Percentiles rank a stretch among this genome's conserved stretches.
Conservation (phyloP, 1,140 invertebrate genomes). For the Drosophila sulfurigaster region DNA sequence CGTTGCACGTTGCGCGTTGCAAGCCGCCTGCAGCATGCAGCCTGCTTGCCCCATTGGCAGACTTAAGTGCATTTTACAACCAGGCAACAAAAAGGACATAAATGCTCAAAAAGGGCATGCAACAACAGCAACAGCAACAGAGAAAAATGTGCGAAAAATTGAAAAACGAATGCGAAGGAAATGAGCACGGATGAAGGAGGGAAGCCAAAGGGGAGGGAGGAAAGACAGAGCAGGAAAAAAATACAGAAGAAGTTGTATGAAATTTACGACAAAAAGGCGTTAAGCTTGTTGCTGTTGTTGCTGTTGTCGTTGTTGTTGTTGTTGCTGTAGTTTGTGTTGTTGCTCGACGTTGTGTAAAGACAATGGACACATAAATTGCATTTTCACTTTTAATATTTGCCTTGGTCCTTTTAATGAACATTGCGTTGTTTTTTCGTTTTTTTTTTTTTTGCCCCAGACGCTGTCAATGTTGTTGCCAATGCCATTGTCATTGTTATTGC, state of each 20-base stretch:
- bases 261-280: slow-evolving; percentile 80
- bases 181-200: slow-evolving; percentile 10
- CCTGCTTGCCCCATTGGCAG: slow-evolving; percentile 16
- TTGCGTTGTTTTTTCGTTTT: slow-evolving; percentile 26
- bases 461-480: slow-evolving; percentile 8
- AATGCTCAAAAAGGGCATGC: slow-evolving; percentile 79
- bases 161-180: slow-evolving; percentile 56
- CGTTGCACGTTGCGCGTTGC: slow-evolving; percentile 28
- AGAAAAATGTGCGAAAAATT: slow-evolving; percentile 78
- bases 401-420: slow-evolving; percentile 60
- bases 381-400: slow-evolving; percentile 81
- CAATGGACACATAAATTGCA: slow-evolving; percentile 80
- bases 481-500: slow-evolving; percentile 22
- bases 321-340: slow-evolving; percentile 24
- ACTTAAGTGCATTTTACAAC: slow-evolving; percentile 80
- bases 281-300: slow-evolving; percentile 67
- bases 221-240: neutral
- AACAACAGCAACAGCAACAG: slow-evolving; percentile 30
- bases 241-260: slow-evolving; percentile 58
- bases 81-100: slow-evolving; percentile 76
- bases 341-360: slow-evolving; percentile 47
- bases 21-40: neutral
- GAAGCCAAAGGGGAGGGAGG: neutral
- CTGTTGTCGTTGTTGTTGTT: slow-evolving; percentile 37
- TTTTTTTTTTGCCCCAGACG: neutral